Evolutionary conservation across 2,113 vertebrate genomes (phyloP), one percentile per base, ranked within the genome.

Genomic region (Notiomystis cincta): DNA sequence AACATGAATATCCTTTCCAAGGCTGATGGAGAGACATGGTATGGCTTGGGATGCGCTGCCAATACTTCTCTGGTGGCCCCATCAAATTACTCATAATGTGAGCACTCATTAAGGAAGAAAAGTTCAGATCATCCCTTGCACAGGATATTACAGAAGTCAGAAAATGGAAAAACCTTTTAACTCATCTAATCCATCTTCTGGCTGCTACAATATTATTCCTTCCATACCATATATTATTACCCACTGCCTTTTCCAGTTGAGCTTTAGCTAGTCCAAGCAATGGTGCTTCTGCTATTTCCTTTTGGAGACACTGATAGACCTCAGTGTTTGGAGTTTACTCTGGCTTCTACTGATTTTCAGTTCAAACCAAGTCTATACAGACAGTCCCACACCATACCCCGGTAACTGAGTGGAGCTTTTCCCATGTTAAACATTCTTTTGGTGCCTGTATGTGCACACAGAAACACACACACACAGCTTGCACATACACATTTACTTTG

Each of bases 81-180:
- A 95, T 88, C 90, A 93, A 86, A 89, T 93, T 94, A 90, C 88
- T 90, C 90, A 92, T 82, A 86, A 94, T 38, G 64, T 31, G 11
- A 95, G 82, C 51, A 27, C 92, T 94, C 96, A 92, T 96, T 93
- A 96, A 96, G 77, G 67, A 30, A 94, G 94, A 94, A 83, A 84
- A 88, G 90, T 90, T 92, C 96, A 94, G 96, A 93, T 96, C 96
- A 95, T 93, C 82, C 95, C 88, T 82, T 75, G 85, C 64, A 90
- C 95, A 95, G 95, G 93, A 96, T 96, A 96, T 97, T 96, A 86
- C 79, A 93, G 82, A 94, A 96, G 93, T 87, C 96, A 97, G 95
- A 96, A 96, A 93, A 96, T 92, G 95, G 96, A 97, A 96, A 97
- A 97, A 96, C 92, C 93, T 94, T 96, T 96, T 58, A 96, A 91